Percentiles rank a stretch among this genome's conserved stretches.
These are phyloP conservation scores for Eulemur rufifrons DNA, from an alignment of 2,113 vertebrate genomes.

Conservation along the genomic window DNA sequence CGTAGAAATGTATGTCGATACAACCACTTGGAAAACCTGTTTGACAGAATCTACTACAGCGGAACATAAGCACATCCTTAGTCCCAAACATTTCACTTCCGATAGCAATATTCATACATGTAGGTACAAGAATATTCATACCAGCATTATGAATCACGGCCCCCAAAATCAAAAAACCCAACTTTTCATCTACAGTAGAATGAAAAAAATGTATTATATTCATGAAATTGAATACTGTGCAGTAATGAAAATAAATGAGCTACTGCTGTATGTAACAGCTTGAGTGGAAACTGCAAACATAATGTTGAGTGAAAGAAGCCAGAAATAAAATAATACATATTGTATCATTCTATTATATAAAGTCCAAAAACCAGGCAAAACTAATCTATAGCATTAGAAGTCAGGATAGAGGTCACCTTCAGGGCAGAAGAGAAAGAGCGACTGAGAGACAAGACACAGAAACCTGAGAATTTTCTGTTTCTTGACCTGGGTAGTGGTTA, in stretches of 20 bases:
- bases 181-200: not conserved
- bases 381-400: not conserved
- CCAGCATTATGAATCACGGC: not conserved
- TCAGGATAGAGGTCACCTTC: not conserved
- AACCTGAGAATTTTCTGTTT: not conserved
- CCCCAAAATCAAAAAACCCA: not conserved
- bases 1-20: not conserved
- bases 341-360: not conserved
- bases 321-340: not conserved
- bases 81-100: not conserved
- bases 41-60: not conserved
- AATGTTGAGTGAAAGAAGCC: not conserved
- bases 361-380: not conserved
- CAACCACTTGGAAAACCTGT: not conserved
- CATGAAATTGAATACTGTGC: constrained; percentile 5
- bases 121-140: not conserved
- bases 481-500: not conserved
- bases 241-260: not conserved
- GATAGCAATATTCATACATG: not conserved
- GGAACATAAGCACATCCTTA: not conserved
- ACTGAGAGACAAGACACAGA: not conserved
- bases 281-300: not conserved
- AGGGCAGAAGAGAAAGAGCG: not conserved
- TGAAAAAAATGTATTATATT: not conserved
- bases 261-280: not conserved